These are phyloP conservation scores for Rhabdophis nuchalis DNA, from an alignment of 2,797 vertebrate species.

Conservation along the genomic window DNA sequence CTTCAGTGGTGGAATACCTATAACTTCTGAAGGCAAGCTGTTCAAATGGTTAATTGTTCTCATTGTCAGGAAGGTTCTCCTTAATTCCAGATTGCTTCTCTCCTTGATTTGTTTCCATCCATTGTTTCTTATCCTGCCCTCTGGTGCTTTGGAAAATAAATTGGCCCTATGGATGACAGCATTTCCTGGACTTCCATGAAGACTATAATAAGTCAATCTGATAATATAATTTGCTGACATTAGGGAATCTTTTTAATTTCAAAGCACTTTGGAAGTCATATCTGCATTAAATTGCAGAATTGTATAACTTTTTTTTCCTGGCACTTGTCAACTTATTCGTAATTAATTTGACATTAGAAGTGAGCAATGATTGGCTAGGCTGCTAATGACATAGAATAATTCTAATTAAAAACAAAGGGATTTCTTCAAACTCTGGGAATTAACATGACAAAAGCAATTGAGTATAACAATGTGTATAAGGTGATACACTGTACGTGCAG, in stretches of 20 bases:
- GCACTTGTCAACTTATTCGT: not conserved
- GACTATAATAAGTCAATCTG: not conserved
- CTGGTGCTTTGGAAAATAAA: not conserved
- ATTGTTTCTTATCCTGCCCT: not conserved
- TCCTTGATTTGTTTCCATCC: not conserved
- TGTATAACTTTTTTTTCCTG: not conserved
- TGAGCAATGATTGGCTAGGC: not conserved
- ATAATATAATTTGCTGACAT: not conserved
- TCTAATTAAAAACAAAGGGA: not conserved
- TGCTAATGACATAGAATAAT: not conserved
- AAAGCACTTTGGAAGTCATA: not conserved
- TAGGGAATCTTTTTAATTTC: not conserved
- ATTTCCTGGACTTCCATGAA: not conserved
- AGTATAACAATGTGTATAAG: not conserved
- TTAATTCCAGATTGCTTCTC: not conserved
- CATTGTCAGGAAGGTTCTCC: not conserved
- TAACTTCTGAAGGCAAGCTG: not conserved
- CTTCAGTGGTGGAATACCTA: not conserved
- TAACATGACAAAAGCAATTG: not conserved
- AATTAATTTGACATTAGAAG: not conserved
- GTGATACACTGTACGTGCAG: not conserved
- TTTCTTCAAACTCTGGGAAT: not conserved
- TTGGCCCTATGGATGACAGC: not conserved
- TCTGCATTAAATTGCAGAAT: not conserved
- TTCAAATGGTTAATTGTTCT: not conserved